phyloP scores from a whole-genome alignment of 1,140 invertebrate genomes.

The Schlechtendalia chinensis region DNA sequence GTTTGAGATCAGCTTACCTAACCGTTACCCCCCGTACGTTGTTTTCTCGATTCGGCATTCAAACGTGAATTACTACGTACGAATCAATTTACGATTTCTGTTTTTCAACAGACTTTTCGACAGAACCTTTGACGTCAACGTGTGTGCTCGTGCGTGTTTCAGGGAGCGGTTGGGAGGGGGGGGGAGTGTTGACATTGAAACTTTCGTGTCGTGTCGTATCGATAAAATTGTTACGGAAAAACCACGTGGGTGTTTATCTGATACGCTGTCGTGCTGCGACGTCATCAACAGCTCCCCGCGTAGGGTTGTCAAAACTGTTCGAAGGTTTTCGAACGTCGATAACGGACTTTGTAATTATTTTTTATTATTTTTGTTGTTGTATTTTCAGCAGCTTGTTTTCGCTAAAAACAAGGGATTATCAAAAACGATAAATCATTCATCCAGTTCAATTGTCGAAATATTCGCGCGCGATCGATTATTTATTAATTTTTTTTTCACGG shows the following conservation, averaged over 20 bases:
- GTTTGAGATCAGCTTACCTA: too few species aligned
- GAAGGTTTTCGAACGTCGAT: constrained; percentile 17
- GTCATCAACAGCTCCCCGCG: background rate
- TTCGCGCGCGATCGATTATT: too few species aligned
- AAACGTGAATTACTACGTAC: background rate
- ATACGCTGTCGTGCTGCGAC: background rate
- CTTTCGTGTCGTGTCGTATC: background rate
- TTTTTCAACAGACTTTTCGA: background rate
- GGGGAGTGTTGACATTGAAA: background rate
- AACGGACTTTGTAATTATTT: background rate
- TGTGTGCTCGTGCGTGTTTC: too few species aligned
- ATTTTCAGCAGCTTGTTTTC: background rate
- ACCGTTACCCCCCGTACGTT: too few species aligned
- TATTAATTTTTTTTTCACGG: too few species aligned
- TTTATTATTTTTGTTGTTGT: background rate
- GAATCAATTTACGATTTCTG: background rate
- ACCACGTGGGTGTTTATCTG: background rate
- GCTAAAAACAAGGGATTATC: background rate
- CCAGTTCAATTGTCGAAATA: too few species aligned
- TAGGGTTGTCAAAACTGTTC: background rate
- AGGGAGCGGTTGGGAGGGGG: too few species aligned
- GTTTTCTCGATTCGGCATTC: background rate
- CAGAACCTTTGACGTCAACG: background rate
- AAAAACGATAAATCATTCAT: background rate
- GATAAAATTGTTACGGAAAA: background rate